Conservation (phyloP, 2,888 invertebrate species). For the Camponotus fellah region DNA sequence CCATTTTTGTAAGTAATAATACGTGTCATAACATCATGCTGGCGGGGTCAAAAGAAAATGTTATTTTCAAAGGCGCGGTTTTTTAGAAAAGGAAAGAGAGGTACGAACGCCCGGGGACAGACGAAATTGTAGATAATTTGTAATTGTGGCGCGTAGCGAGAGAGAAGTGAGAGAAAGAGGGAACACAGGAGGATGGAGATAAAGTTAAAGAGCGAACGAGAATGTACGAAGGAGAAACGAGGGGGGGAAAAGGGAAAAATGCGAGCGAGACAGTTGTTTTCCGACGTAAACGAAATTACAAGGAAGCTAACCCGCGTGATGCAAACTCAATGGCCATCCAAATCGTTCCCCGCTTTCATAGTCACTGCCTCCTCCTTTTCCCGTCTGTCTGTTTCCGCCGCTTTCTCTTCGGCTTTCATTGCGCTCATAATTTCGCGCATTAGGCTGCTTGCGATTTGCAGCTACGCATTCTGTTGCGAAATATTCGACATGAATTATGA, state of each 20-base stretch:
- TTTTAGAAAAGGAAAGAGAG: neutral
- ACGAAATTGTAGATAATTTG: conserved; percentile 77
- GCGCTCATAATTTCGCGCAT: conserved; percentile 42
- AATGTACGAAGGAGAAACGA: conserved; percentile 30
- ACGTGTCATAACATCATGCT: conserved; percentile 24
- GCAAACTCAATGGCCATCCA: conserved; percentile 70
- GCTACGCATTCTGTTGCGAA: conserved; percentile 20
- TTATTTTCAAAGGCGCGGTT: conserved; percentile 18
- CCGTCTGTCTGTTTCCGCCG: conserved; percentile 64
- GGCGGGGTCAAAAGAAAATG: conserved; percentile 32
- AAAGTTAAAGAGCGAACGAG: conserved; percentile 40
- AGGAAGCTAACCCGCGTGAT: conserved; percentile 71
- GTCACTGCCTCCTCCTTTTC: conserved; percentile 62
- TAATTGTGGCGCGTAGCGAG: conserved; percentile 69
- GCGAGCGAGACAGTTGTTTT: conserved; percentile 71
- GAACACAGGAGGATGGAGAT: conserved; percentile 40
- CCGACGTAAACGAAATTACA: conserved; percentile 75
- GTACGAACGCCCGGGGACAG: conserved; percentile 61
- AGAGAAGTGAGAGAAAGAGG: conserved; percentile 21
- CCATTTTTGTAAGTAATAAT: conserved; percentile 11
- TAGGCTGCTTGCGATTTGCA: conserved; percentile 38
- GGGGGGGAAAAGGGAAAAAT: conserved; percentile 47
- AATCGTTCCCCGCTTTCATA: conserved; percentile 69
- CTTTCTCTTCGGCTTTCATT: conserved; percentile 44
- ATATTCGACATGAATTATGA: conserved; percentile 30